Percentiles rank a stretch among this genome's conserved stretches.
These are phyloP conservation scores for Salarias fasciatus DNA, from an alignment of 2,797 vertebrate species.

Conservation along the genomic window DNA sequence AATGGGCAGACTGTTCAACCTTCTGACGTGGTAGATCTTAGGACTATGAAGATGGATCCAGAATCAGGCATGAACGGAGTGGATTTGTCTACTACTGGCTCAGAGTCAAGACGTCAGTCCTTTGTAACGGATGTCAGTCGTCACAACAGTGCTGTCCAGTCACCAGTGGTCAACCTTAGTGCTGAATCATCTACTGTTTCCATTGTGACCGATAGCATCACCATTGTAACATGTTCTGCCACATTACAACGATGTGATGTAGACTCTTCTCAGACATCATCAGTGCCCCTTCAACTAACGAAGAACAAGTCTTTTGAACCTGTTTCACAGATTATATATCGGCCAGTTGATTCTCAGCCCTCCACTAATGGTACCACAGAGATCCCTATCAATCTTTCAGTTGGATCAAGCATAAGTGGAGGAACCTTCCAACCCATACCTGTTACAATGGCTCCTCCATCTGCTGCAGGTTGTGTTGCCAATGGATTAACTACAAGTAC, in stretches of 20 bases:
- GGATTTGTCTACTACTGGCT: conserved; percentile 88
- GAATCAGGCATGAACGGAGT: conserved; percentile 86
- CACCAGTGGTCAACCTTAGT: conserved; percentile 94
- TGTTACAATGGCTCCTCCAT: conserved; percentile 82
- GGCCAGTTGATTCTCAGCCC: conserved; percentile 81
- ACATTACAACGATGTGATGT: conserved; percentile 79
- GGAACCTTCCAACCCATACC: conserved; percentile 80
- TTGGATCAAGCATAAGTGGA: conserved; percentile 80
- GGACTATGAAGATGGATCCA: conserved; percentile 89
- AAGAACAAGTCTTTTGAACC: conserved; percentile 89
- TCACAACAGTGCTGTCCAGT: conserved; percentile 91
- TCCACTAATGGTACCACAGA: conserved; percentile 80
- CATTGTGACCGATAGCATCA: conserved; percentile 84
- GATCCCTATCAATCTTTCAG: conserved; percentile 93
- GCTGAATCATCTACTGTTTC: conserved; percentile 85
- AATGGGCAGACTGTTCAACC: conserved; percentile 83
- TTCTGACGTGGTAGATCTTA: conserved; percentile 94
- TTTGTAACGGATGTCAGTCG: conserved; percentile 77
- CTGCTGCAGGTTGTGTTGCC: conserved; percentile 81
- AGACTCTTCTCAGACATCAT: conserved; percentile 79
- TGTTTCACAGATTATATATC: conserved; percentile 85
- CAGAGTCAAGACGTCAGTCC: conserved; percentile 85
- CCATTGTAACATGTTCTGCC: conserved; percentile 87
- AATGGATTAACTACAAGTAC: conserved; percentile 85
- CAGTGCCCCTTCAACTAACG: conserved; percentile 91